phyloP scores from a whole-genome alignment of 2,113 vertebrate species.

The Malurus alboscapulatus region DNA sequence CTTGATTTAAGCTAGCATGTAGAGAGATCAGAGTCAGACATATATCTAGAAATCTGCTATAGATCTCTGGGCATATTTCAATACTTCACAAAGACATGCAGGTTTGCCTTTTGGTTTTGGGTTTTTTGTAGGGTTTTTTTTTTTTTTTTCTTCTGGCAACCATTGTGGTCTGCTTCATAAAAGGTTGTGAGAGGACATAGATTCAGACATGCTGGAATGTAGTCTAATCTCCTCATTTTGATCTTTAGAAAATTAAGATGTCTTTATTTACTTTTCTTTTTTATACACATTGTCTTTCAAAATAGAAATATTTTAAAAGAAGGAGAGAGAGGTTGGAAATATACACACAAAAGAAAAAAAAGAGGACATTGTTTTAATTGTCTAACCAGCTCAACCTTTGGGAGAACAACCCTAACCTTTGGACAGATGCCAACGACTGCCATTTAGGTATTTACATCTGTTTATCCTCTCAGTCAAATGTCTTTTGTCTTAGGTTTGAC shows the following conservation, averaged over 20 bases:
- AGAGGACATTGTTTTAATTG: conserved; percentile 40
- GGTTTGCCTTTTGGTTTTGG: neutral
- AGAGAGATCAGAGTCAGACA: conserved; percentile 3
- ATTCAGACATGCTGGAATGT: conserved; percentile 37
- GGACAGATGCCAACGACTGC: conserved; percentile 70
- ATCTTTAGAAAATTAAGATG: conserved; percentile 41
- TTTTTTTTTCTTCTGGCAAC: conserved; percentile 16
- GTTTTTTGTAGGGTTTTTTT: neutral
- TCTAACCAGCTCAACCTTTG: conserved; percentile 43
- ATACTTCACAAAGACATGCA: neutral
- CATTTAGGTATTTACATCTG: conserved; percentile 77
- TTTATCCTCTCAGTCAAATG: conserved; percentile 74
- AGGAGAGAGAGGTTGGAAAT: neutral
- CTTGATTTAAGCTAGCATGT: conserved; percentile 13
- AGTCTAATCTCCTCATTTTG: conserved; percentile 34
- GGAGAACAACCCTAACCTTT: conserved; percentile 49
- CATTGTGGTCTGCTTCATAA: conserved; percentile 37
- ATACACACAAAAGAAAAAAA: neutral
- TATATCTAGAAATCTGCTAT: conserved; percentile 34
- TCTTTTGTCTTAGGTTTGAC: conserved; percentile 67
- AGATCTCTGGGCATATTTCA: conserved; percentile 11
- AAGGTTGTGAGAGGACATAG: conserved; percentile 47
- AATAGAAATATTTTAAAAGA: conserved; percentile 23
- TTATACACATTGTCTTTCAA: conserved; percentile 9
- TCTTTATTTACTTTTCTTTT: conserved; percentile 35